These are phyloP conservation scores for Bombus confusus DNA, from an alignment of 1,140 invertebrate genomes.

Conservation along the genomic window DNA sequence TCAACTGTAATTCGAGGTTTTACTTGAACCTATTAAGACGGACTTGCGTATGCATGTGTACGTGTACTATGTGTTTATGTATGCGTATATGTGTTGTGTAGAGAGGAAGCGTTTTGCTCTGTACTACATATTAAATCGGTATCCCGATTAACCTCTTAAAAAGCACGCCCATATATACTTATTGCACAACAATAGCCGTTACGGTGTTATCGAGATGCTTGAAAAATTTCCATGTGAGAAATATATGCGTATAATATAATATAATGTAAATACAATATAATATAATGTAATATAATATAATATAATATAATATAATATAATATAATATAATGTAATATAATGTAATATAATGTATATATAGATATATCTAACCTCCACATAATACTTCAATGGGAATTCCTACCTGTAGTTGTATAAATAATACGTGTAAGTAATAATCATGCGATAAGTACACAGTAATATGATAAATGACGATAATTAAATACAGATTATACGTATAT, in stretches of 20 bases:
- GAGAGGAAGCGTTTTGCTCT: conserved; percentile 51
- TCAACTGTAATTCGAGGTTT: conserved; percentile 21
- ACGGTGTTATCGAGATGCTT: conserved; percentile 29
- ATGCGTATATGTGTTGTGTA: not conserved
- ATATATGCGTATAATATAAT: conserved; percentile 40
- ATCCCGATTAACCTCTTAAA: conserved; percentile 49
- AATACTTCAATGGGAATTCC: conserved; percentile 37
- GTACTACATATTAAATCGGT: conserved; percentile 40
- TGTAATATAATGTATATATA: conserved; percentile 47
- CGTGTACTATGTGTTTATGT: not conserved
- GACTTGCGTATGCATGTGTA: not conserved
- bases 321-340: conserved; percentile 38
- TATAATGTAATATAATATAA: conserved; percentile 38
- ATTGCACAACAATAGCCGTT: conserved; percentile 26
- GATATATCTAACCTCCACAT: conserved; percentile 40
- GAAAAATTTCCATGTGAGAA: conserved; percentile 40
- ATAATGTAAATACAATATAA: conserved; percentile 45
- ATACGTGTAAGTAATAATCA: conserved; percentile 51
- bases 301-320: conserved; percentile 43
- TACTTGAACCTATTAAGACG: not conserved
- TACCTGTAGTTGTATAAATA: conserved; percentile 46
- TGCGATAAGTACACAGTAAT: conserved; percentile 50
- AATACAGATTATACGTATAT: conserved; percentile 48
- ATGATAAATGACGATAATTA: conserved; percentile 55
- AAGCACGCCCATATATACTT: conserved; percentile 34